Evolutionary conservation across 2,797 vertebrate species (phyloP), one percentile per base, ranked within the genome.

Genomic region (Cephalopachus bancanus): DNA sequence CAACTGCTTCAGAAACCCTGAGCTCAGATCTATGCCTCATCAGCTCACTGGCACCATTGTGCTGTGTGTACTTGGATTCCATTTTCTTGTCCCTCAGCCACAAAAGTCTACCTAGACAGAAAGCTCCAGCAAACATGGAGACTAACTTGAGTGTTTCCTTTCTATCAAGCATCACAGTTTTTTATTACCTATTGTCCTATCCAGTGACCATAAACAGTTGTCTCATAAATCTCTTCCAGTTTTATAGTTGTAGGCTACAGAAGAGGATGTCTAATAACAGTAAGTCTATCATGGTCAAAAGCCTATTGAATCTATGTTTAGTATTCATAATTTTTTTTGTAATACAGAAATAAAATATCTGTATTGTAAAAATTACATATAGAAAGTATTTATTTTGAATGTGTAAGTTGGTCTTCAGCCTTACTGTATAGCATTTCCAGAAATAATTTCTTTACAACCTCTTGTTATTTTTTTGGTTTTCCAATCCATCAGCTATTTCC

Each of bases 371-470:
- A 49, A 81, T 75, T 65, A 55, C 44, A 75, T 55, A 5, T 75
- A 89, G 59, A 92, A 51, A 80, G 74, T 57, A 64, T 91, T 93
- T 91, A 81, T 86, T 91, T 87, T 2, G 12, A 26, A 60, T 7
- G 89, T 90, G 12, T 14, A 87, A 11, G 24, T 78, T 80, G 22
- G 84, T 71, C 83, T 78, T 86, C 33, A 91, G 49, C 26, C 69
- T 76, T 26, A 87, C 19, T 93, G 33, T 83, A 16, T 51, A 76
- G 12, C 55, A 57, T 86, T 79, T 90, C 26, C 67, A 92, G 59
- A 94, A 89, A 92, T 8, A 49, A 33, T 89, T 89, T 72, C 22
- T 84, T 92, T 60, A 67, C 67, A 84, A 79, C 15, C 10, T 93
- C 51, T 90, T 75, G 0, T 89, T 81, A 67, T 60, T 53, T 75